Base-by-base conservation (phyloP, 2,113 vertebrate genomes). In the Antennarius striatus region DNA sequence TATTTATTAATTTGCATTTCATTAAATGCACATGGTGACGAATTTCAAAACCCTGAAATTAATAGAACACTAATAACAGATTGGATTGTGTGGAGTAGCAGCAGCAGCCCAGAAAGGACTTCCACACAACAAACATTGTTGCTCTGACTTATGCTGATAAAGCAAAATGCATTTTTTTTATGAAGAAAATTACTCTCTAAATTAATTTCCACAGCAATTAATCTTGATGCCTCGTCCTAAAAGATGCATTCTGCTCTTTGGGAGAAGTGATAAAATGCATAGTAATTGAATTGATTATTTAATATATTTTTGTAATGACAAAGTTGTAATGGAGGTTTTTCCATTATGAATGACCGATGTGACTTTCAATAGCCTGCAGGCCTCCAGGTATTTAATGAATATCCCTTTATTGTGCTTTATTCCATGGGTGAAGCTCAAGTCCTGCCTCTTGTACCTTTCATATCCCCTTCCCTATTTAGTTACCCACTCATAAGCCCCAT, bases 221-320 rank as follows among this genome's bases (percentile, higher is more conserved):
- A 89, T 88, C 84, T 81, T 87, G 68, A 85, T 78, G 79, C 63
- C 52, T 85, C 81, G 86, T 7, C 84, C 84, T 90, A 81, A 88
- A 80, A 77, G 82, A 86, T 70, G 46, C 75, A 68, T 75, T 77
- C 69, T 62, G 66, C 79, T 83, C 76, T 85, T 85, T 82, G 65
- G 77, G 49, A 83, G 81, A 80, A 71, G 83, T 84, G 81, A 92
- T 91, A 86, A 91, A 88, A 88, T 78, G 81, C 61, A 85, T 86
- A 83, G 80, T 86, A 90, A 93, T 92, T 89, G 89, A 90, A 90
- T 84, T 63, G 79, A 89, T 89, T 85, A 86, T 87, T 85, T 80
- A 73, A 83, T 77, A 58, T 83, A 53, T 74, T 87, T 86, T 86
- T 84, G 61, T 86, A 90, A 88, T 89, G 86, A 79, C 70, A 63